phyloP scores from a whole-genome alignment of 2,797 vertebrate genomes.

The Xenops minutus region DNA sequence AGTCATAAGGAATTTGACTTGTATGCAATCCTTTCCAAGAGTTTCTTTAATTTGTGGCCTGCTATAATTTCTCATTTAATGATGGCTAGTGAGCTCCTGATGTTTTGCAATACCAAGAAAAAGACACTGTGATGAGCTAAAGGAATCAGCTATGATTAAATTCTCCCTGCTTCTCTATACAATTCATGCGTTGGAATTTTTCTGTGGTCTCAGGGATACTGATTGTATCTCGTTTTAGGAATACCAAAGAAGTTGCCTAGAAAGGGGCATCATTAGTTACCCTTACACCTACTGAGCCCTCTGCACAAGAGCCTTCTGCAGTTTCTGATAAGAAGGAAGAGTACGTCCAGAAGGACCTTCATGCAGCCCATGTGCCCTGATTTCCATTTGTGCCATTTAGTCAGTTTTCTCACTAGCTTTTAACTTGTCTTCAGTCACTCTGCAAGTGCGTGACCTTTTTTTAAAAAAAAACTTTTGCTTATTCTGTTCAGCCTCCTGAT shows the following conservation, averaged over 20 bases:
- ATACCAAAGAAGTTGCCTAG: background rate
- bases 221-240: background rate
- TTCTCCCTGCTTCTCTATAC: background rate
- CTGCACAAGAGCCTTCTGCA: background rate
- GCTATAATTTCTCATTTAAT: background rate
- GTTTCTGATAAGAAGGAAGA: background rate
- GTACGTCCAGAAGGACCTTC: background rate
- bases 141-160: background rate
- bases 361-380: background rate
- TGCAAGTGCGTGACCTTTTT: background rate
- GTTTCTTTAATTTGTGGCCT: background rate
- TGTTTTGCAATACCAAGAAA: background rate
- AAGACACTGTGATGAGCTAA: background rate
- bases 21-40: background rate
- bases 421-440: background rate
- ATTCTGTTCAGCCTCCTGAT: background rate
- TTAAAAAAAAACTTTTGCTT: background rate
- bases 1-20: constrained; percentile 43
- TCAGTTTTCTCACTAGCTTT: background rate
- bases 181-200: background rate
- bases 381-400: background rate
- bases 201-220: background rate
- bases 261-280: background rate
- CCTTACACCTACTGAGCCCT: background rate
- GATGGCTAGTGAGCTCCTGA: background rate